These are phyloP conservation scores for Ptiloglossa arizonensis DNA, from an alignment of 1,140 invertebrate species.

Conservation along the genomic window DNA sequence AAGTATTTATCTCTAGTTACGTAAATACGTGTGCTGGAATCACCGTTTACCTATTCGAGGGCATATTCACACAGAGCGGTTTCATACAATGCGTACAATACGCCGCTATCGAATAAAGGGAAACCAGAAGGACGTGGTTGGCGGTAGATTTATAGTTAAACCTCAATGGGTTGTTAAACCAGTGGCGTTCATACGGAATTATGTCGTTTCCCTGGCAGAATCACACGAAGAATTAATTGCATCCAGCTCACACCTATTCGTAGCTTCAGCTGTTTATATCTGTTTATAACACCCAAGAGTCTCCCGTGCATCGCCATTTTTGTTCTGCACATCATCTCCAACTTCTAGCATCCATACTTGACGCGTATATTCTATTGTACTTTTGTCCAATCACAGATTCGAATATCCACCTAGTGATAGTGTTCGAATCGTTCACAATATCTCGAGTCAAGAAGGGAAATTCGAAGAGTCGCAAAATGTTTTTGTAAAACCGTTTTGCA, in stretches of 20 bases:
- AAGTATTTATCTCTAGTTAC: not conserved
- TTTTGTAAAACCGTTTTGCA: too few relatives aligned
- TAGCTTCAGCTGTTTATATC: slow-evolving; percentile 54
- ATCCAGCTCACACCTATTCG: slow-evolving; percentile 38
- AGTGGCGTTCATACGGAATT: slow-evolving; percentile 66
- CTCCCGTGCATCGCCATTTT: too few relatives aligned
- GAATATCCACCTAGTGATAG: too few relatives aligned
- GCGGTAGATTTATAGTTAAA: slow-evolving; percentile 17
- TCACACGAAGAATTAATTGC: slow-evolving; percentile 67
- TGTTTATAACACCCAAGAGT: too few relatives aligned
- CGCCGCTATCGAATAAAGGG: slow-evolving; percentile 18
- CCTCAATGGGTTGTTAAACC: slow-evolving; percentile 51
- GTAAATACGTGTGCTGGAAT: not conserved
- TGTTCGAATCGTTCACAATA: too few relatives aligned
- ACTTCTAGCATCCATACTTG: too few relatives aligned
- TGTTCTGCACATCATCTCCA: too few relatives aligned
- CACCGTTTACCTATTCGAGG: not conserved
- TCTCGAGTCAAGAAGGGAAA: too few relatives aligned
- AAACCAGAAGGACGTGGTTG: not conserved
- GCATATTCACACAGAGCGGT: not conserved
- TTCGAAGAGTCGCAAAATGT: too few relatives aligned
- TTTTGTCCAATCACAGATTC: too few relatives aligned
- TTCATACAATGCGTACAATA: not conserved
- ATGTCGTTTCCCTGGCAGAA: slow-evolving; percentile 58
- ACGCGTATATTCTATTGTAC: too few relatives aligned